Evolutionary conservation across 2,113 vertebrate species (phyloP).

Genomic region (Sylvia atricapilla): DNA sequence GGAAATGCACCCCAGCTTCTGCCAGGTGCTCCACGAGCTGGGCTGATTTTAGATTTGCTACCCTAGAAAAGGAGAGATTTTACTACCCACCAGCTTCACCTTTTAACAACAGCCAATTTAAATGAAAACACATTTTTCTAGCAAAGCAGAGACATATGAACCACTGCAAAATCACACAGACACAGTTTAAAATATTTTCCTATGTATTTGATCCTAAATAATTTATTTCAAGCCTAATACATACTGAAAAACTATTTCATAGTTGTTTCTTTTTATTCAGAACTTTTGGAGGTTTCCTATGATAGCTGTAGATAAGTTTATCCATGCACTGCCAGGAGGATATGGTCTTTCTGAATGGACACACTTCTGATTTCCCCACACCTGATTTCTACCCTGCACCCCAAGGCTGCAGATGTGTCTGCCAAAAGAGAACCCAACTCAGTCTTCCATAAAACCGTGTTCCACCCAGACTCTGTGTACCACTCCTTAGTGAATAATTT

Average conservation of each 20-base stretch:
- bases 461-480: background rate
- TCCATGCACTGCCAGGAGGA: background rate
- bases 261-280: background rate
- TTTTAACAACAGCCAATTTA: background rate
- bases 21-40: accelerated
- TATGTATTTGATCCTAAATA: background rate
- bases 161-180: background rate
- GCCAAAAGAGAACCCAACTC: background rate
- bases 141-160: background rate
- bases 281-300: background rate
- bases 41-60: background rate
- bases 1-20: background rate
- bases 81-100: background rate
- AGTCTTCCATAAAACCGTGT: background rate
- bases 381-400: background rate
- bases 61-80: background rate
- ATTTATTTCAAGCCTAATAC: background rate
- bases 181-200: background rate
- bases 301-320: background rate
- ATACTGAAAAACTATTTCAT: background rate
- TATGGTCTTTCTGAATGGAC: background rate
- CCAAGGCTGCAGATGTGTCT: background rate
- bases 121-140: background rate
- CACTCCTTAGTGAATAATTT: background rate
- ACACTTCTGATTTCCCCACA: background rate